Conservation (phyloP, 2,797 vertebrate genomes). For the Taeniopygia guttata region DNA sequence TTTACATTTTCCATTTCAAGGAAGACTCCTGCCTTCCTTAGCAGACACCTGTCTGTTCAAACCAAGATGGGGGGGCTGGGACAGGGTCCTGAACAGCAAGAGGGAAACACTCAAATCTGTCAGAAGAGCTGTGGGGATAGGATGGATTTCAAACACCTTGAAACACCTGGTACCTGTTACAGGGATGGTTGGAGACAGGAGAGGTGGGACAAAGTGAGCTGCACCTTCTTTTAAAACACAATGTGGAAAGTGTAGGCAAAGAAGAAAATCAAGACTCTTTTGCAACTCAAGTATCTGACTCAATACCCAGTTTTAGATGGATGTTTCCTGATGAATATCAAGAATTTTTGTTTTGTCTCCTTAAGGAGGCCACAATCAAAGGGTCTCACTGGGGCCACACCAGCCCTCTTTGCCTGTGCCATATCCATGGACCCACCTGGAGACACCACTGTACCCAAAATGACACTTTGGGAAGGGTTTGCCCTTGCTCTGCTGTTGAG, state of each 20-base stretch:
- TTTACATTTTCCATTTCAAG: background rate
- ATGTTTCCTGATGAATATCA: fast-evolving
- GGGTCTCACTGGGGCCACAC: fast-evolving
- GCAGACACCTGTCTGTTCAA: background rate
- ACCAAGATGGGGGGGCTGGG: background rate
- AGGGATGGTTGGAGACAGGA: background rate
- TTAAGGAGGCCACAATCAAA: background rate
- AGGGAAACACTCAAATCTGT: background rate
- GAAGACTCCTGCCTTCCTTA: background rate
- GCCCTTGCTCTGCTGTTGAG: background rate
- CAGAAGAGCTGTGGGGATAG: background rate
- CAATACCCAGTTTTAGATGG: background rate
- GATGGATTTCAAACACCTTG: background rate
- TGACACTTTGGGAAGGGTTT: background rate
- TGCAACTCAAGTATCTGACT: background rate
- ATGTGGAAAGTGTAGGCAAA: background rate
- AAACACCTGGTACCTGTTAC: background rate
- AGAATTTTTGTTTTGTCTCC: background rate
- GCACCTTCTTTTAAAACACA: background rate
- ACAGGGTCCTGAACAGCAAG: background rate
- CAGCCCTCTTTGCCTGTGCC: background rate
- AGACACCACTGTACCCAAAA: background rate
- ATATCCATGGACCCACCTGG: background rate
- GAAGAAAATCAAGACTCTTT: background rate
- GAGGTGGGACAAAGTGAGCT: background rate